Conservation (phyloP, 2,888 invertebrate species). For the Rhagonycha fulva region DNA sequence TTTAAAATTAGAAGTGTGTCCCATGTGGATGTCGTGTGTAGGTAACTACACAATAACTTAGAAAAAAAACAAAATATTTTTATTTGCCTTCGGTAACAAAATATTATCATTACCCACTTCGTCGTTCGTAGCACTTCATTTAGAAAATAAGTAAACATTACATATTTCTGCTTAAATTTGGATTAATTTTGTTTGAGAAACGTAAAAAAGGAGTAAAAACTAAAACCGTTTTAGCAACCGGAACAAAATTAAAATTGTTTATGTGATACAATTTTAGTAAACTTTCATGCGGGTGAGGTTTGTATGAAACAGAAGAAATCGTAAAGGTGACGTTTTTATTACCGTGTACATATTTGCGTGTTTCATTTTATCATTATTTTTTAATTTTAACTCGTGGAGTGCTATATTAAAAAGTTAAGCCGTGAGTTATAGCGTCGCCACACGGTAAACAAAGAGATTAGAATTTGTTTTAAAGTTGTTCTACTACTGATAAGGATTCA, state of each 20-base stretch:
- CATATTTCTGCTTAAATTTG: background rate
- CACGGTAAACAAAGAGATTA: background rate
- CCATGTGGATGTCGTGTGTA: too few species aligned
- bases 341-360: background rate
- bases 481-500: background rate
- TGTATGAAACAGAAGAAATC: background rate
- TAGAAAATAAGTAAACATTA: background rate
- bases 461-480: background rate
- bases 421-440: background rate
- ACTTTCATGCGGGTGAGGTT: background rate
- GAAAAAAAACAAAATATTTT: too few species aligned
- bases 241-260: background rate
- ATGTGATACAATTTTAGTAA: background rate
- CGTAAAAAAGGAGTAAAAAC: background rate
- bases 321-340: background rate
- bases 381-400: background rate
- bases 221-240: background rate
- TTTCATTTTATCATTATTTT: background rate
- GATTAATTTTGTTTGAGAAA: background rate
- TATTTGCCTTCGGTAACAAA: background rate
- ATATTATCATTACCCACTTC: background rate
- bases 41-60: background rate
- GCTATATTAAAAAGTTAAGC: background rate
- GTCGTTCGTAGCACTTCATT: background rate
- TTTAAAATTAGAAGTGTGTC: background rate